phyloP scores from a whole-genome alignment of 2,113 vertebrate species.

The Pyxicephalus adspersus region DNA sequence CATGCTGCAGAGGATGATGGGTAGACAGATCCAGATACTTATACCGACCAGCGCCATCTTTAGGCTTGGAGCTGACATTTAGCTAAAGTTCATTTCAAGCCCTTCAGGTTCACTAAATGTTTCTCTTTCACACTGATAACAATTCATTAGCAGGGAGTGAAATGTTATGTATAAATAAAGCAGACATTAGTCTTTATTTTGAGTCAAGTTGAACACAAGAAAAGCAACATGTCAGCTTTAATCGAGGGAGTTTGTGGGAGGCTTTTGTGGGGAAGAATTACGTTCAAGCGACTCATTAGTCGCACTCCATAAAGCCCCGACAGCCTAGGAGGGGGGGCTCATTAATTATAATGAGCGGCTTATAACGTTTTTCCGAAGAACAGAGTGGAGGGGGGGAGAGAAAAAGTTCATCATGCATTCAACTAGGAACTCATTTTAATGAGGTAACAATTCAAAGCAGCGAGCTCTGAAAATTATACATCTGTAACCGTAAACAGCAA shows the following conservation, averaged over 20 bases:
- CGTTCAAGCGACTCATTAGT: constrained; percentile 37
- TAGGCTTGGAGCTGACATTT: too few relatives aligned
- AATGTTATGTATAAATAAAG: too few relatives aligned
- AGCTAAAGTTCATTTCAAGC: too few relatives aligned
- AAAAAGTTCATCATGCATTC: constrained; percentile 29
- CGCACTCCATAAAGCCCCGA: constrained; percentile 38
- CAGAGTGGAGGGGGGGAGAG: background rate
- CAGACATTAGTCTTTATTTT: background rate
- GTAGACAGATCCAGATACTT: too few relatives aligned
- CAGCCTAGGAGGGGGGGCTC: constrained; percentile 2
- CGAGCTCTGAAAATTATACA: constrained; percentile 23
- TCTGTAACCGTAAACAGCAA: constrained; percentile 45
- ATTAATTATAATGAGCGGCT: constrained; percentile 52
- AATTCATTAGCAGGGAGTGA: too few relatives aligned
- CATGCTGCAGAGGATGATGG: too few relatives aligned
- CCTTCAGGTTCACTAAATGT: too few relatives aligned
- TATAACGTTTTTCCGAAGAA: constrained; percentile 1
- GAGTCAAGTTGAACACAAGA: background rate
- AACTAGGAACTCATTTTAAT: constrained; percentile 48
- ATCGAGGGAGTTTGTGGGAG: background rate
- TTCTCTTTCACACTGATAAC: too few relatives aligned
- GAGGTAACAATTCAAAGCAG: constrained; percentile 46
- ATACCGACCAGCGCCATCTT: too few relatives aligned
- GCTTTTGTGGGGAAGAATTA: constrained; percentile 26
- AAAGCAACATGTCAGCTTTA: background rate